These are phyloP conservation scores for Cephalopterus ornatus DNA, from an alignment of 2,113 vertebrate genomes.

Conservation along the genomic window DNA sequence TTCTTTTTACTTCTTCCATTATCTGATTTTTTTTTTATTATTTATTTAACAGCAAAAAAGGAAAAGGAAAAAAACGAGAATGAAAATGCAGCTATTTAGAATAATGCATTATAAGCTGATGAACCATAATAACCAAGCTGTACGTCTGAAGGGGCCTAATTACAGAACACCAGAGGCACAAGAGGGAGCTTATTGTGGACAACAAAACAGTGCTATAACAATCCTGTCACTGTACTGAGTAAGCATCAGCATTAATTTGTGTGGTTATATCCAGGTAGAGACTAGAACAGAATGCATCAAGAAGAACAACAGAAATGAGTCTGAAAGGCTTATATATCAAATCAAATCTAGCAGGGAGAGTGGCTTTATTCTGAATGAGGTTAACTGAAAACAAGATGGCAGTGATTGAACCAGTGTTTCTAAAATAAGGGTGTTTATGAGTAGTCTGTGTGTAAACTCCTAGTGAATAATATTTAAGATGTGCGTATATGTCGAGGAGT, in stretches of 20 bases:
- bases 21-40: neutral
- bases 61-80: neutral
- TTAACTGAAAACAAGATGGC: constrained; percentile 32
- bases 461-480: neutral
- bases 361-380: neutral
- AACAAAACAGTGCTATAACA: constrained; percentile 36
- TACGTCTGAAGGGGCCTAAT: constrained; percentile 52
- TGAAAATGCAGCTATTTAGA: constrained; percentile 28
- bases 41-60: neutral
- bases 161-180: constrained; percentile 35
- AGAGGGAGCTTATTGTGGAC: constrained; percentile 38
- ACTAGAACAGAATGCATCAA: neutral
- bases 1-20: neutral
- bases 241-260: constrained; percentile 4
- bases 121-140: constrained; percentile 40
- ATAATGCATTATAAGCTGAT: constrained; percentile 42
- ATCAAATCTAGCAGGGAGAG: neutral
- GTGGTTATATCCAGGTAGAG: constrained; percentile 2
- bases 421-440: neutral
- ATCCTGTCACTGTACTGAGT: neutral
- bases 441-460: neutral
- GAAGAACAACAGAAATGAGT: neutral
- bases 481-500: neutral
- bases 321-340: neutral
- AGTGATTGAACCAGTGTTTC: neutral